Conservation (phyloP, 2,888 invertebrate genomes). For the Metalampra italica region DNA sequence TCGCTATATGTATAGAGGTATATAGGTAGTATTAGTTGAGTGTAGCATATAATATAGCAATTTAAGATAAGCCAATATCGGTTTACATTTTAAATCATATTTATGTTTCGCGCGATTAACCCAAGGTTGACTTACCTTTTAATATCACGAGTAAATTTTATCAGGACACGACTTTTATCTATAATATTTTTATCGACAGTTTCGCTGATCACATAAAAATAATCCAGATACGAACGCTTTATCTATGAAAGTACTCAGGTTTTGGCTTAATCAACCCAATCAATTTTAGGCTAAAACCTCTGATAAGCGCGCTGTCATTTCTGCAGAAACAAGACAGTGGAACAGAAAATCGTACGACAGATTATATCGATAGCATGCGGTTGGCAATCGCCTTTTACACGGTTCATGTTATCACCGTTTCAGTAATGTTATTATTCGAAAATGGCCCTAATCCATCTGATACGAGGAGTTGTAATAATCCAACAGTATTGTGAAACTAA, state of each 20-base stretch:
- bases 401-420: conserved; percentile 34
- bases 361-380: conserved; percentile 36
- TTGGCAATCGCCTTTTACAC: conserved; percentile 34
- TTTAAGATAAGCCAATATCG: conserved; percentile 7
- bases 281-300: conserved; percentile 58
- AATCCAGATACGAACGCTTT: conserved; percentile 38
- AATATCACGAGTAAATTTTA: conserved; percentile 1
- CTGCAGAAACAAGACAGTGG: conserved; percentile 43
- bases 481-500: conserved; percentile 44
- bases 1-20: too few species aligned
- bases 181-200: conserved; percentile 41
- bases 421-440: conserved; percentile 42
- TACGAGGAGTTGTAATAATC: conserved; percentile 37
- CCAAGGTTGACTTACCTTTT: neutral
- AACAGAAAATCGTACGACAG: conserved; percentile 44
- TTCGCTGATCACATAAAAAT: conserved; percentile 51
- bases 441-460: conserved; percentile 39
- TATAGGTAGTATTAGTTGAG: too few species aligned
- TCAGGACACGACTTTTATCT: conserved; percentile 39
- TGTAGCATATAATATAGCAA: too few species aligned
- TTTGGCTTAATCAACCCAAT: conserved; percentile 56
- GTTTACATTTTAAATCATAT: conserved; percentile 29
- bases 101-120: conserved; percentile 32
- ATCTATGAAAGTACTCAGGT: conserved; percentile 27
- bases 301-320: conserved; percentile 48